Percentiles rank a stretch among this genome's conserved stretches.
Evolutionary conservation across 2,888 invertebrate species (phyloP).

Genomic region (Lasioglossum morio): DNA sequence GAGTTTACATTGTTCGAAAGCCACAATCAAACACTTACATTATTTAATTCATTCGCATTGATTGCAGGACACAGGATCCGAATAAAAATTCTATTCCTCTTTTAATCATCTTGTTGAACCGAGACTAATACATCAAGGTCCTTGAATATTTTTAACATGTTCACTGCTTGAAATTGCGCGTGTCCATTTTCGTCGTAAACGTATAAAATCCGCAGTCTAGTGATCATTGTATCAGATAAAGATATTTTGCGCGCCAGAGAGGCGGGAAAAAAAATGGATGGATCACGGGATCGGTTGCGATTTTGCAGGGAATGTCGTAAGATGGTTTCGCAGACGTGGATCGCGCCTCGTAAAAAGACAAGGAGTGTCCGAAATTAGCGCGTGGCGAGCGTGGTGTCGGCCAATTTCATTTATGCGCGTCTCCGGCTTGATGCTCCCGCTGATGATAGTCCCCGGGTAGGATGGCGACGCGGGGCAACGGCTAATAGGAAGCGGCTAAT

Average conservation of each 20-base stretch:
- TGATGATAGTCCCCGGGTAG: constrained; percentile 34
- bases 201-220: too few relatives aligned
- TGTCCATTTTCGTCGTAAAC: too few relatives aligned
- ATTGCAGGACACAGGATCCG: too few relatives aligned
- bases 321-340: background rate
- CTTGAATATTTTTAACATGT: too few relatives aligned
- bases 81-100: too few relatives aligned
- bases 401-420: constrained; percentile 64
- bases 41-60: too few relatives aligned
- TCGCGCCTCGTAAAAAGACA: constrained; percentile 33
- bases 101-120: too few relatives aligned
- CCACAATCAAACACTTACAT: too few relatives aligned
- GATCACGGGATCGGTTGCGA: background rate
- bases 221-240: too few relatives aligned
- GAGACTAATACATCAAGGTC: too few relatives aligned
- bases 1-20: too few relatives aligned
- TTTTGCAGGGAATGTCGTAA: background rate
- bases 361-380: constrained; percentile 62
- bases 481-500: constrained; percentile 72
- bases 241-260: background rate
- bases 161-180: too few relatives aligned
- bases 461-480: constrained; percentile 43
- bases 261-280: background rate
- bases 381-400: constrained; percentile 42
- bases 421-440: constrained; percentile 20